These are phyloP conservation scores for Eira barbara DNA, from an alignment of 2,113 vertebrate species.

Conservation along the genomic window DNA sequence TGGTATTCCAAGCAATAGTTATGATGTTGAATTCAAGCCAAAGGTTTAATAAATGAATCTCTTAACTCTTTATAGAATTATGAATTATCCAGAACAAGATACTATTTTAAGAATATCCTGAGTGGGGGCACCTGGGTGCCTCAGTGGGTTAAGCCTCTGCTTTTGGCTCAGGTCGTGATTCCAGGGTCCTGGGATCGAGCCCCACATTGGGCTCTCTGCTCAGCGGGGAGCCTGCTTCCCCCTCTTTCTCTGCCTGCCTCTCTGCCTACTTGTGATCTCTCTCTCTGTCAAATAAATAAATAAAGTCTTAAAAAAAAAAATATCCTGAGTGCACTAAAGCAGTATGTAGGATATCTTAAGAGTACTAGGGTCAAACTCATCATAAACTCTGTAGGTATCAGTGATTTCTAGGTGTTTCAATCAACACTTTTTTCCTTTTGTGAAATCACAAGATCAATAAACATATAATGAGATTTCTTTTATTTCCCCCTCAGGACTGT, in stretches of 20 bases:
- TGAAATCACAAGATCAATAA: slow-evolving; percentile 2
- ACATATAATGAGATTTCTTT: background rate
- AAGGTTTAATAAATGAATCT: background rate
- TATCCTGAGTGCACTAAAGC: background rate
- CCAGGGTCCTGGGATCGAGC: no score
- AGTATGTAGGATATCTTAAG: background rate
- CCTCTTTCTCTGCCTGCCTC: no score
- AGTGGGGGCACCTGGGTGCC: background rate
- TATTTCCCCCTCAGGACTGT: background rate
- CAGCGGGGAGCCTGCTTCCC: no score
- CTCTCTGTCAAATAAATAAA: no score
- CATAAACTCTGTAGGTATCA: background rate
- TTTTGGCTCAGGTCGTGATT: no score
- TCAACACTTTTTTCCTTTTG: background rate
- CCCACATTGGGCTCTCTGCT: no score
- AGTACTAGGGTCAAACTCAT: background rate
- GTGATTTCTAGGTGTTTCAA: background rate
- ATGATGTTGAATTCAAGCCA: background rate
- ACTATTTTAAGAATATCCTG: background rate
- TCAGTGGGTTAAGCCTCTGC: no score
- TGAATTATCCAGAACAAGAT: background rate
- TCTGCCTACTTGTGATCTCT: no score
- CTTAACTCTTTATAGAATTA: background rate
- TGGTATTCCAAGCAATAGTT: background rate
- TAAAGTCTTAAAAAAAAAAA: background rate